These are phyloP conservation scores for Aplodontia rufa DNA, from an alignment of 2,113 vertebrate genomes.

Conservation along the genomic window DNA sequence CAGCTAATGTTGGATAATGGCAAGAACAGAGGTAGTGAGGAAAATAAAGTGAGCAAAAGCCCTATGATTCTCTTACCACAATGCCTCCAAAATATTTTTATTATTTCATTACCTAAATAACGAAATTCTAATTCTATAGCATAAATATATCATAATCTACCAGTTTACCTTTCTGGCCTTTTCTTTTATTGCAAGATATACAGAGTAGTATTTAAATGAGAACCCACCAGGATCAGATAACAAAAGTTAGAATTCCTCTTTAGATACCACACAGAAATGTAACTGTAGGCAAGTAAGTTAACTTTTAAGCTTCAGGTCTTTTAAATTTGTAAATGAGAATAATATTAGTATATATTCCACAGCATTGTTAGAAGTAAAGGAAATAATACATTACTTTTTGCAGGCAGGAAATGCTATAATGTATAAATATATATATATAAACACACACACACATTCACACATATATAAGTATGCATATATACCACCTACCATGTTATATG, in stretches of 20 bases:
- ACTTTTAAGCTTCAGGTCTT: background rate
- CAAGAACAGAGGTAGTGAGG: background rate
- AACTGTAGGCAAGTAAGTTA: conserved; percentile 1
- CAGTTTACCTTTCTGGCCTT: background rate
- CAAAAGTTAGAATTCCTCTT: background rate
- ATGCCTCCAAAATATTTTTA: background rate
- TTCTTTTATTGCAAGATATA: background rate
- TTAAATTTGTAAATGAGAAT: background rate
- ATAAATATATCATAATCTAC: background rate
- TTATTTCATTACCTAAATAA: background rate
- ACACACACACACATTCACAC: too few relatives aligned
- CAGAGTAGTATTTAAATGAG: background rate
- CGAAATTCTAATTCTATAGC: background rate
- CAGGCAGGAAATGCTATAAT: background rate
- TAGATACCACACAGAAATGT: background rate
- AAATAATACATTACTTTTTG: background rate
- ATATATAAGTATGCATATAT: too few relatives aligned
- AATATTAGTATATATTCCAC: background rate
- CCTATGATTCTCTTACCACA: background rate
- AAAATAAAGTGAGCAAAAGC: background rate
- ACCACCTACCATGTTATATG: too few relatives aligned
- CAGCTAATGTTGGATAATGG: background rate
- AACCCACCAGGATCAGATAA: background rate
- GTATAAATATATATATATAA: too few relatives aligned
- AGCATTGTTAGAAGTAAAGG: background rate